Base-by-base conservation (phyloP, 2,888 invertebrate species). In the Drosophila sordidapex region DNA sequence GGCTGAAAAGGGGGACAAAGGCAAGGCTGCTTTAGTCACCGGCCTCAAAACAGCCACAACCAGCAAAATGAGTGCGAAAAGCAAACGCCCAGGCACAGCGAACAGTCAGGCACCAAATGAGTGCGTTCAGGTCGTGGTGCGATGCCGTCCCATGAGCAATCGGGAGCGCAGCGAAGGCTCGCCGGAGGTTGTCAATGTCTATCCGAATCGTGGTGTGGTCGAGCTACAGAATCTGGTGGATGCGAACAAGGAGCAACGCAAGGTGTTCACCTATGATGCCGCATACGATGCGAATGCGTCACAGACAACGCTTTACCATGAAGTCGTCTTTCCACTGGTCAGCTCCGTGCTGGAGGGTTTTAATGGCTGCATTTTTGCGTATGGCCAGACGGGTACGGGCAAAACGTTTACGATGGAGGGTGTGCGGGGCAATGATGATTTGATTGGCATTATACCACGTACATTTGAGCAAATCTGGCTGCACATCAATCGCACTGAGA, bases 341-440 rank as follows among this genome's bases (percentile, higher is more conserved):
- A 96, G 98, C 77, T 98, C 98, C 1, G 99, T 99, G 7, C 95
- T 99, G 74, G 97, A 98, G 91, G 99, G 99, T 2, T 99, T 99
- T 94, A 99, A 99, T 94, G 99, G 99, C 18, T 99, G 99, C 86
- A 99, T 99, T 82, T 99, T 99, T 94, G 99, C 99, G 1, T 99
- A 99, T 93, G 99, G 99, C 0, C 99, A 99, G 94, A 99, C 99
- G 0, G 99, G 99, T 74, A 99, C 99, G 0, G 99, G 99, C 10
- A 95, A 95, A 90, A 95, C 95, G 0, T 95, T 94, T 81, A 95
- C 95, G 15, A 95, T 95, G 95, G 95, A 95, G 94, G 97, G 97
- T 27, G 93, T 94, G 2, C 94, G 95, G 58, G 94, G 94, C 48
- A 95, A 95, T 80, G 93, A 94, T n/a, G 96, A 96, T n/a, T 88